These are phyloP conservation scores for Metopia argyrocephala DNA, from an alignment of 2,888 invertebrate species.

Conservation along the genomic window DNA sequence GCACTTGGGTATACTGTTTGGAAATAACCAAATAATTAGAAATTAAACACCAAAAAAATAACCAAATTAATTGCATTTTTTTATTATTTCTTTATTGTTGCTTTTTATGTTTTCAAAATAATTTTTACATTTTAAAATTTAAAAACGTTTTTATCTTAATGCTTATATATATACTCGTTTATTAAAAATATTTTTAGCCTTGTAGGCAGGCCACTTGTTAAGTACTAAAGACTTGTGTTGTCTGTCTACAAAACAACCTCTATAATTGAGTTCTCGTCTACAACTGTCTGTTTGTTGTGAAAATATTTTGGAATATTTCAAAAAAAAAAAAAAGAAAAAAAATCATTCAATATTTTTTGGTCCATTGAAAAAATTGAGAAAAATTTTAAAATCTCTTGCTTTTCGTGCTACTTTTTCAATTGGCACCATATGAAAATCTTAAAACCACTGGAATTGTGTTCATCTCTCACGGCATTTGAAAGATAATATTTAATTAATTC, in stretches of 20 bases:
- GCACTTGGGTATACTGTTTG: constrained; percentile 69
- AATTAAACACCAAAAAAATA: constrained; percentile 21
- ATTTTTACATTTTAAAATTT: not conserved
- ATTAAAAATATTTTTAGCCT: not conserved
- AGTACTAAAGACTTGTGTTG: not conserved
- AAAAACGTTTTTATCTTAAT: not conserved
- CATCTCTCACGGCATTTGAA: not conserved
- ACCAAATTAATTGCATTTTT: constrained; percentile 37
- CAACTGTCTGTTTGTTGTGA: constrained; percentile 46
- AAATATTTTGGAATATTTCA: constrained; percentile 30
- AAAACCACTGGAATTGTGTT: not conserved
- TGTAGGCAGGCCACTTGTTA: not conserved
- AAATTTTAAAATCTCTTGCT: constrained; percentile 10
- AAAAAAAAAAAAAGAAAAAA: too few species aligned
- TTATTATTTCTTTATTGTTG: not conserved
- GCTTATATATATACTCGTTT: constrained; percentile 4
- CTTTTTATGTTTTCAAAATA: not conserved
- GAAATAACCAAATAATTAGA: constrained; percentile 11
- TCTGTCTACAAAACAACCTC: constrained; percentile 23
- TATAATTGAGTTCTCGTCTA: constrained; percentile 25
- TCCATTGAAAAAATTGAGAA: constrained; percentile 11
- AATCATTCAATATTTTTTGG: constrained; percentile 26
- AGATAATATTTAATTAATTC: too few species aligned
- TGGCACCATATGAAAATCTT: constrained; percentile 1
- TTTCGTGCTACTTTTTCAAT: not conserved